Conservation (phyloP, 2,888 invertebrate species). For the Phanerotoma sp. region DNA sequence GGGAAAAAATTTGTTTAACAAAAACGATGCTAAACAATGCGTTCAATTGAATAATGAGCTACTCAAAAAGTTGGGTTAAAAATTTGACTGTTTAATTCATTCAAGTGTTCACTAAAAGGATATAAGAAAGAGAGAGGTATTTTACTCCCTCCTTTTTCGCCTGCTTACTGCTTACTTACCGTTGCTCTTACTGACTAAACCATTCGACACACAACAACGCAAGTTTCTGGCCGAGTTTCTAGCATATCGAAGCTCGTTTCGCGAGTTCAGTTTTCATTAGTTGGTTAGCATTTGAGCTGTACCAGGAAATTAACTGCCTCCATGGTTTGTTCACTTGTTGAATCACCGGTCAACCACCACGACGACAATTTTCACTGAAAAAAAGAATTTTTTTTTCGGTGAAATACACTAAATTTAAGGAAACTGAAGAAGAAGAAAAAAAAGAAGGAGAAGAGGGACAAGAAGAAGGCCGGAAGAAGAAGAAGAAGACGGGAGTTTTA, state of each 20-base stretch:
- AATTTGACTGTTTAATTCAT: too few species aligned
- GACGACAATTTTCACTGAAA: too few species aligned
- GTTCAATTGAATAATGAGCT: too few species aligned
- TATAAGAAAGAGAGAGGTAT: constrained; percentile 2
- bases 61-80: too few species aligned
- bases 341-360: neutral
- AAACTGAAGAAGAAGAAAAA: too few species aligned
- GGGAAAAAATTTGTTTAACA: too few species aligned
- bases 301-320: constrained; percentile 7
- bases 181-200: neutral
- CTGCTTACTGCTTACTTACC: too few species aligned
- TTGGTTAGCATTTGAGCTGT: constrained; percentile 5
- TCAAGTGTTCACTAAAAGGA: too few species aligned
- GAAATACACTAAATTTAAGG: too few species aligned
- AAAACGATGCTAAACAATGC: too few species aligned
- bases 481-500: too few species aligned
- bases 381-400: too few species aligned
- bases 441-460: neutral
- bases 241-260: constrained; percentile 25
- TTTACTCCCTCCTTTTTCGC: neutral
- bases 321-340: neutral
- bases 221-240: constrained; percentile 20
- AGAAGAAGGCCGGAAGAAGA: neutral
- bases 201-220: neutral
- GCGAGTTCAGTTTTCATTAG: constrained; percentile 35